Evolutionary conservation across 2,113 vertebrate species (phyloP).

Genomic region (Chascanopsetta lugubris): DNA sequence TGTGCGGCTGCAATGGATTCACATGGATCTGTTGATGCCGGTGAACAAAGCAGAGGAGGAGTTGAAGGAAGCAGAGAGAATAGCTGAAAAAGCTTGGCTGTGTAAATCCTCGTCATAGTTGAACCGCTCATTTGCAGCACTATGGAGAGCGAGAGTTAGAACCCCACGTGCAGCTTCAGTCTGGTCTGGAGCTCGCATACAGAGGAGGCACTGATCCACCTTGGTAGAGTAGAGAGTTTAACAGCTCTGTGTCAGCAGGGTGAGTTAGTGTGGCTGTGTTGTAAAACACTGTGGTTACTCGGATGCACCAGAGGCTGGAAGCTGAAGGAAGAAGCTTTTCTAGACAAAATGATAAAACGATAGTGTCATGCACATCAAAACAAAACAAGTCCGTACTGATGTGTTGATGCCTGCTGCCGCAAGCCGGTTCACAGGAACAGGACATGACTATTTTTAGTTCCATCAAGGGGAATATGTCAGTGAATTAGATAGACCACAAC

Average conservation of each 20-base stretch:
- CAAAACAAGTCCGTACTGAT: background rate
- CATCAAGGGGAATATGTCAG: no score
- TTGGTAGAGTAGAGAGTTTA: background rate
- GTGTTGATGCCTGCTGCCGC: background rate
- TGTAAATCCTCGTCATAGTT: constrained; percentile 58
- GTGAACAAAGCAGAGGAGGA: constrained; percentile 54
- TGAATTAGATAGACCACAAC: no score
- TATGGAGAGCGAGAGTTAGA: constrained; percentile 43
- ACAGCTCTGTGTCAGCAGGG: background rate
- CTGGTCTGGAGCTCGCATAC: constrained; percentile 11
- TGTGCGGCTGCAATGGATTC: constrained; percentile 26
- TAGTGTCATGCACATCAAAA: background rate
- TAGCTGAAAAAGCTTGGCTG: constrained; percentile 45
- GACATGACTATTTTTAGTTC: no score
- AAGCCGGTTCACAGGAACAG: background rate
- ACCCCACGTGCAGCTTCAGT: constrained; percentile 15
- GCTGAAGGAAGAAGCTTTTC: background rate
- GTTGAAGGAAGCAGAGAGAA: constrained; percentile 53
- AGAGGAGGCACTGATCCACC: constrained; percentile 30
- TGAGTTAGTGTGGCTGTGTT: background rate
- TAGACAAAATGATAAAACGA: background rate
- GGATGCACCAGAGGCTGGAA: background rate
- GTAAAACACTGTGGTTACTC: constrained; percentile 16
- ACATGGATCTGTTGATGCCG: constrained; percentile 44
- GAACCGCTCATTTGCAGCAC: constrained; percentile 51